Evolutionary conservation across 2,113 vertebrate genomes (phyloP).

Genomic region (Willisornis vidua): DNA sequence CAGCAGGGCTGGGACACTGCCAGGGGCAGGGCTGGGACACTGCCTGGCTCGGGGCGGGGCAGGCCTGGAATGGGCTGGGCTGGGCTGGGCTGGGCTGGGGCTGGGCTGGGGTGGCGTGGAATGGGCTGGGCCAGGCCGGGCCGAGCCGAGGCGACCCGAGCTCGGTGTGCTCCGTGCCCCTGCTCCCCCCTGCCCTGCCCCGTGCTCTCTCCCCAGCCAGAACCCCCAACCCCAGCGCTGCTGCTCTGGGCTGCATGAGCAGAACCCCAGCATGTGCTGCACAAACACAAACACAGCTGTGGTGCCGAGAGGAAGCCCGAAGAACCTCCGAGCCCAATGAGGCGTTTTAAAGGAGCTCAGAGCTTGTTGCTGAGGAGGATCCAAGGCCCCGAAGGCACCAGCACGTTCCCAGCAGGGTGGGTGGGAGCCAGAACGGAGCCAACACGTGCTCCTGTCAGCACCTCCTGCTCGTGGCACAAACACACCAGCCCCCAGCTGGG

Average conservation of each 20-base stretch:
- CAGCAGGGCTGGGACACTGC: not conserved
- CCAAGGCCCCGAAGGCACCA: not conserved
- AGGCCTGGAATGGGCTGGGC: no score
- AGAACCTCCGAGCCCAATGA: not conserved
- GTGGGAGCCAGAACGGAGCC: not conserved
- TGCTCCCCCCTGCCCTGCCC: not conserved
- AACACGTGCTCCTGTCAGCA: accelerated
- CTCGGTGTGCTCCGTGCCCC: not conserved
- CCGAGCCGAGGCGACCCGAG: not conserved
- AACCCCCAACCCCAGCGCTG: not conserved
- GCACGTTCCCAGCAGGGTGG: not conserved
- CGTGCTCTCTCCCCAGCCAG: not conserved
- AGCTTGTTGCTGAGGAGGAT: not conserved
- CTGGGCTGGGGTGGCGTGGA: no score
- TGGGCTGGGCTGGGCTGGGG: no score
- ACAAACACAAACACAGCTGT: not conserved
- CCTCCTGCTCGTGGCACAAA: accelerated
- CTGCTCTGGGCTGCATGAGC: not conserved
- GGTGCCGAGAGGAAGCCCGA: not conserved
- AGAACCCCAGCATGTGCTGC: not conserved
- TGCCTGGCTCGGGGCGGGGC: not conserved
- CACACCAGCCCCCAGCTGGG: not conserved
- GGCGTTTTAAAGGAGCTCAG: not conserved
- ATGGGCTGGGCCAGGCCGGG: not conserved
- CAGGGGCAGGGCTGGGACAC: not conserved